Base-by-base conservation (phyloP, 2,113 vertebrate genomes). In the Paratilapia polleni region DNA sequence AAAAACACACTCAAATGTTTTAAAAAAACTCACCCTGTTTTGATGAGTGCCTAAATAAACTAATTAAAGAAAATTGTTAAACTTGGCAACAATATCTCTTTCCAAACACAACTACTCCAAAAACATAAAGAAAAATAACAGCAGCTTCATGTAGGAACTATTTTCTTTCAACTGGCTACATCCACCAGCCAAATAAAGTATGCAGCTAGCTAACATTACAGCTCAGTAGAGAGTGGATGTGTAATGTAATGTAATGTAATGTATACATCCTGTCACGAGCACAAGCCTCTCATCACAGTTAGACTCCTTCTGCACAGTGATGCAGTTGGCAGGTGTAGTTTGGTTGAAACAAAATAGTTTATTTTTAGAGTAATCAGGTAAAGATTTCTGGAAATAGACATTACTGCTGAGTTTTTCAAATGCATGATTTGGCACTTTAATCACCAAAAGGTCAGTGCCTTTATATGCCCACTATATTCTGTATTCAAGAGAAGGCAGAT, bases 31-130 rank as follows among this genome's bases (percentile, higher is more conserved):
- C 24, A 10, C 41, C 41, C 64, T 19, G 22, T 49, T 43, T 10
- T 19, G 4, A 31, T 31, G 28, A 31, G 4, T 31, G 28, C n/a
- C n/a, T n/a, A n/a, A 64, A 64, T 41, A 14, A 12, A 22, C 12
- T 15, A 64, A 41, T 41, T 41, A 2, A 5, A 64, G 14, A 63
- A 64, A 19, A 52, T 31, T 31, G 10, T 12, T 41, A 11, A 41
- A 52, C 47, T 49, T 49, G 15, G 47, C 15, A 66, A n/a, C 13
- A 43, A 17, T 38, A 43, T 12, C 38, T 24, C 24, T 66, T 43
- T 6, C 38, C 1, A 19, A 13, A 26, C 0, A 0, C 22, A 68
- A 13, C 11, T 11, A 49, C 22, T 47, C 64, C 64, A 68, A 7
- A 66, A 43, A 1, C 22, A 26, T 26, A 49, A 68, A 68, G 41